Conservation (phyloP, 2,797 vertebrate species). For the Eulemur albifrons region DNA sequence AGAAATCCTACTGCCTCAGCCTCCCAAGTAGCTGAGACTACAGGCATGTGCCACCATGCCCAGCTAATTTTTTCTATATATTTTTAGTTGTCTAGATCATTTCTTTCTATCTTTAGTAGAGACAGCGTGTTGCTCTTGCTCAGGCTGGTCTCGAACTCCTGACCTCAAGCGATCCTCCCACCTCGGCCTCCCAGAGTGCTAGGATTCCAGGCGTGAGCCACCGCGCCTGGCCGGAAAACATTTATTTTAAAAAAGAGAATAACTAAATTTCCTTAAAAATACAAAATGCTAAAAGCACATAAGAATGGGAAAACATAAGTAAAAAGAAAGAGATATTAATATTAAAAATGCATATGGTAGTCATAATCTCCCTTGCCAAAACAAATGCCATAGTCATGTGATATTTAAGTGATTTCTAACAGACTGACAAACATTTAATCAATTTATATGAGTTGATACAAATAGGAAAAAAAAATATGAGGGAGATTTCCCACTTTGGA, state of each 20-base stretch:
- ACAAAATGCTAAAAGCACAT: neutral
- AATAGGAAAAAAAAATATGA: neutral
- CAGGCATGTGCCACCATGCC: too few relatives aligned
- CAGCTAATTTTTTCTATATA: too few relatives aligned
- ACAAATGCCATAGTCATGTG: neutral
- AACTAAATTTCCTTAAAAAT: neutral
- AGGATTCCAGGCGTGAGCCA: too few relatives aligned
- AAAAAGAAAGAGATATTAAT: neutral
- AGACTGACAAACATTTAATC: neutral
- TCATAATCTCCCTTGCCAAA: neutral
- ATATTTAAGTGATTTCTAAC: neutral
- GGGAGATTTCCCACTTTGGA: neutral
- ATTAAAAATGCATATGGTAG: neutral
- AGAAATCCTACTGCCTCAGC: too few relatives aligned
- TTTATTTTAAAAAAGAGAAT: neutral
- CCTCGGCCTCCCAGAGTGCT: too few relatives aligned
- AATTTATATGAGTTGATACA: neutral
- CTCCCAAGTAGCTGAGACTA: too few relatives aligned
- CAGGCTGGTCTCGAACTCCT: too few relatives aligned
- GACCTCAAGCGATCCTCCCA: too few relatives aligned
- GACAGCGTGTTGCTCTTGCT: too few relatives aligned
- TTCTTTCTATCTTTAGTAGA: too few relatives aligned
- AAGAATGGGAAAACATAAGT: neutral
- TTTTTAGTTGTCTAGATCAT: too few relatives aligned
- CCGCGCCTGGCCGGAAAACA: too few relatives aligned